Conservation (phyloP, 2,797 vertebrate species). For the Brotula barbata region DNA sequence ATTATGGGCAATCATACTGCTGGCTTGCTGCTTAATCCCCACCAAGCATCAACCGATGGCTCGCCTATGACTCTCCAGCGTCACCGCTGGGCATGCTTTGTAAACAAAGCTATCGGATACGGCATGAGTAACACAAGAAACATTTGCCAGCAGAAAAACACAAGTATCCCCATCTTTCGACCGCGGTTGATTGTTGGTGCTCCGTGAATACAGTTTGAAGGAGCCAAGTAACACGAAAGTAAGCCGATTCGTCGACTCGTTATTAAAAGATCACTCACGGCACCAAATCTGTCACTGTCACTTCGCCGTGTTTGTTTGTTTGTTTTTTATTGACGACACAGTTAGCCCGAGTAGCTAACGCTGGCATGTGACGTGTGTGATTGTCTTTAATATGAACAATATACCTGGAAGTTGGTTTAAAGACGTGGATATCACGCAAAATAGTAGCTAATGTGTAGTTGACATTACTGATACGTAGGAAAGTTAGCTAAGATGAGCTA, state of each 20-base stretch:
- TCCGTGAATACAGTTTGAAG: no score
- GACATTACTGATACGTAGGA: not conserved
- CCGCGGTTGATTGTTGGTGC: rapidly evolving
- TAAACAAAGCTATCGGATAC: conserved; percentile 72
- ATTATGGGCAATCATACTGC: conserved; percentile 17
- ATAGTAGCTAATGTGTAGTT: not conserved
- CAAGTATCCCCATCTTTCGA: not conserved
- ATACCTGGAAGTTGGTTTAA: no score
- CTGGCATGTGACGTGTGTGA: not conserved
- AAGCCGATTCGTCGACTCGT: not conserved
- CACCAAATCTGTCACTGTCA: conserved; percentile 23
- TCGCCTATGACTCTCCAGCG: conserved; percentile 11
- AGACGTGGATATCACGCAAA: no score
- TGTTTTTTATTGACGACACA: conserved; percentile 33
- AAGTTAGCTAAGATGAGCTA: conserved; percentile 34
- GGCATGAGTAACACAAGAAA: conserved; percentile 35
- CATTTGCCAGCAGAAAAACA: conserved; percentile 19
- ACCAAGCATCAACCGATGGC: conserved; percentile 3
- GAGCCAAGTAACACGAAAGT: not conserved
- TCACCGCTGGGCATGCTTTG: conserved; percentile 45
- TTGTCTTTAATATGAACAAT: not conserved
- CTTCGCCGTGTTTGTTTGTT: conserved; percentile 48
- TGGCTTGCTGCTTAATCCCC: conserved; percentile 19
- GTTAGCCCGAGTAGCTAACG: conserved; percentile 8
- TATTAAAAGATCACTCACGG: not conserved